Conservation (phyloP, 1,140 invertebrate genomes). For the Holotrichia oblita region DNA sequence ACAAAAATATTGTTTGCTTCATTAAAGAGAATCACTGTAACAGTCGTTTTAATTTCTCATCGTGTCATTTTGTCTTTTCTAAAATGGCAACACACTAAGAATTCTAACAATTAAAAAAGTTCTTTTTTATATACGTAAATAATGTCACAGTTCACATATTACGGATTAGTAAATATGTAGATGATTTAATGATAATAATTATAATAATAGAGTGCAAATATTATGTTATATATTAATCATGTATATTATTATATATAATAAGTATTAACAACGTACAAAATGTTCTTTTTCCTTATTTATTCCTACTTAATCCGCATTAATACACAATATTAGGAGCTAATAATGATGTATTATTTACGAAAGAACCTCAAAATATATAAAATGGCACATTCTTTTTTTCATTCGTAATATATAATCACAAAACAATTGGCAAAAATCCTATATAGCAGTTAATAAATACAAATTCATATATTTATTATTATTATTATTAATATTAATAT, state of each 20-base stretch:
- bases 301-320: background rate
- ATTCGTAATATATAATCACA: conserved; percentile 34
- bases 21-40: too few species aligned
- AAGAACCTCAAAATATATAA: conserved; percentile 26
- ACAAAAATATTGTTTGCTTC: too few species aligned
- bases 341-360: too few species aligned
- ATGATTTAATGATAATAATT: background rate
- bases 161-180: conserved; percentile 9
- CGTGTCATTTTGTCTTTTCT: too few species aligned
- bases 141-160: background rate
- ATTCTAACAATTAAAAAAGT: too few species aligned
- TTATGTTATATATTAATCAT: conserved; percentile 20
- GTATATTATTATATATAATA: conserved; percentile 18
- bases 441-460: conserved; percentile 25
- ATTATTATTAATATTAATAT: background rate
- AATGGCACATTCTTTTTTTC: conserved; percentile 40
- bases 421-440: conserved; percentile 33
- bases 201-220: conserved; percentile 18
- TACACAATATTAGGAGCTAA: too few species aligned
- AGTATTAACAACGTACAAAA: conserved; percentile 33
- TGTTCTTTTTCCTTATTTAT: background rate
- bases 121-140: background rate
- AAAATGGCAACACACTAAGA: too few species aligned
- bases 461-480: conserved; percentile 14
- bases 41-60: too few species aligned